Percentiles rank a stretch among this genome's conserved stretches.
Evolutionary conservation across 2,888 invertebrate genomes (phyloP).

Genomic region (Polyploca ridens): DNA sequence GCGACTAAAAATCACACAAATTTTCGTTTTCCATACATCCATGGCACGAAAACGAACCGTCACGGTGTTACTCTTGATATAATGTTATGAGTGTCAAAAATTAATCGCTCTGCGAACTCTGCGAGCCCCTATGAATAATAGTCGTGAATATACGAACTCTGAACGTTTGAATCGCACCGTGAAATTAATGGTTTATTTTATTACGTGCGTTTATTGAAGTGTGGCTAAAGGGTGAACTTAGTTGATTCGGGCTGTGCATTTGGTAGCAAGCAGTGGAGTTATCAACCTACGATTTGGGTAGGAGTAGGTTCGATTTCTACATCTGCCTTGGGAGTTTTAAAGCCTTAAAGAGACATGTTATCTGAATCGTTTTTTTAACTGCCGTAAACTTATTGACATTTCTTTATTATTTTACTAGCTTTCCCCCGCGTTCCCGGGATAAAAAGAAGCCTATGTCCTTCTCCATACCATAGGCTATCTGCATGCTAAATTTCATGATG

Average conservation of each 20-base stretch:
- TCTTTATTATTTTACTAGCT: no score
- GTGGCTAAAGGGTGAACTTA: constrained; percentile 25
- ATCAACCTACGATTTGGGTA: no score
- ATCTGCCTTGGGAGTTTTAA: no score
- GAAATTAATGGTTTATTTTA: constrained; percentile 65
- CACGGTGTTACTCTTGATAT: constrained; percentile 47
- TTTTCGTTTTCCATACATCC: constrained; percentile 19
- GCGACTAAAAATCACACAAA: constrained; percentile 15
- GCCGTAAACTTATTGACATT: no score
- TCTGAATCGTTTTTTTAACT: no score
- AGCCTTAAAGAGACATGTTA: no score
- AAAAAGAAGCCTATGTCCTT: no score
- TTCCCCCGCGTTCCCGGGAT: no score
- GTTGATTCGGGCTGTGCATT: neutral
- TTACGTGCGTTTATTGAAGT: constrained; percentile 29
- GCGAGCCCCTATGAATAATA: constrained; percentile 50
- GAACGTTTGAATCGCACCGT: constrained; percentile 65
- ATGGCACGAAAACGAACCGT: constrained; percentile 17
- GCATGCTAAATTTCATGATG: no score
- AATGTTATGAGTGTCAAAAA: constrained; percentile 68
- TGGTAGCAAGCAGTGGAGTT: no score
- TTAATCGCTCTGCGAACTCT: constrained; percentile 56
- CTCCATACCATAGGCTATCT: no score
- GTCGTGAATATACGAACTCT: constrained; percentile 18
- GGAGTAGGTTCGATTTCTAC: no score